Base-by-base conservation (phyloP, 2,888 invertebrate genomes). In the Drosophila barbarae region DNA sequence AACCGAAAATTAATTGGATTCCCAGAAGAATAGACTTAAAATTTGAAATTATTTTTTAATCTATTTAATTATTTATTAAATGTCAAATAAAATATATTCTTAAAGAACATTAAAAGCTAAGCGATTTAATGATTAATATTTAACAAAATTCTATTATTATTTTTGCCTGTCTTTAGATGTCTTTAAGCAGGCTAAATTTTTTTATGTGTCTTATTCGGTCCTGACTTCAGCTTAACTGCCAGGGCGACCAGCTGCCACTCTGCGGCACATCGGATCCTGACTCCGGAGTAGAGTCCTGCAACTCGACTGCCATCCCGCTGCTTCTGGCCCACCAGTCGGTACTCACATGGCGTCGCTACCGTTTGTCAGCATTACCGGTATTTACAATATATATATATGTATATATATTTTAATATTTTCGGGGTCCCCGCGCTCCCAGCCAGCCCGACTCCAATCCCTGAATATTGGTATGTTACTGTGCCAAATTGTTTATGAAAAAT, bases 401-500 rank as follows among this genome's bases (percentile, higher is more conserved):
- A 8, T 78, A 84, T 84, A 78, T 81, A 85, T 84, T 84, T 85
- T 85, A 82, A 82, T 83, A 83, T 85, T 85, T 61, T 63, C 44
- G 36, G 26, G 58, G 51, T 32, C 49, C 49, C 53, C 61, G 21
- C 61, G 70, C 77, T 77, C 69, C 35, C 60, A 21, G 41, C n/a
- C 41, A 18, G 28, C 46, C 34, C 13, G 21, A 46, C 30, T n/a
- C 35, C 28, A 36, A 54, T 53, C 66, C 66, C 39, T 51, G 66
- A 51, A 74, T 69, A 69, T 69, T 72, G 74, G 64, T 55, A 69
- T 81, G 79, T 79, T 77, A 73, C 76, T 84, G 79, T 78, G 84
- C 86, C 85, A 83, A 83, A 83, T 85, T 83, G 84, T 83, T 85
- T 83, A 83, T 83, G 82, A 83, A 83, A 83, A 85, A 83, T 85